Conservation (phyloP, 2,113 vertebrate species). For the Chaenogobius annularis region DNA sequence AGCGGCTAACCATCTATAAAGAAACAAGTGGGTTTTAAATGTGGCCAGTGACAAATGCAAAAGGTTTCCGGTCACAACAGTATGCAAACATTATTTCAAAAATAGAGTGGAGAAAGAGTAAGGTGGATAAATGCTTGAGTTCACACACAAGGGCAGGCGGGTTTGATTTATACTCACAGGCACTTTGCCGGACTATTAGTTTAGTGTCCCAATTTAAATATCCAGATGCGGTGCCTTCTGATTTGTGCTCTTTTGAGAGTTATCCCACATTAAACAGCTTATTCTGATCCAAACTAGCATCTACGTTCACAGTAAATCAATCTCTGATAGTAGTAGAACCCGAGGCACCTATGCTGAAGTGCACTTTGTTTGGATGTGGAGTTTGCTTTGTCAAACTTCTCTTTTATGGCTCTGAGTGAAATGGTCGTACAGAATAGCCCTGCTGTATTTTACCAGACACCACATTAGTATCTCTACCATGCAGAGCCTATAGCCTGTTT, state of each 20-base stretch:
- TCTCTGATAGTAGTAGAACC: slow-evolving; percentile 63
- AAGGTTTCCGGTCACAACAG: slow-evolving; percentile 28
- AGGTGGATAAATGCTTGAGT: slow-evolving; percentile 14
- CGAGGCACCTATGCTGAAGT: slow-evolving; percentile 85
- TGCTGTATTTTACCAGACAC: slow-evolving; percentile 44
- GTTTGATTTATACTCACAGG: slow-evolving; percentile 74
- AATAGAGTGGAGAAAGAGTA: slow-evolving; percentile 36
- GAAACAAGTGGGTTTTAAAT: slow-evolving; percentile 46
- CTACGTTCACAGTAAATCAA: slow-evolving; percentile 68
- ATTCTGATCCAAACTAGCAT: slow-evolving; percentile 61
- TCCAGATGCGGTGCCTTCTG: slow-evolving; percentile 42
- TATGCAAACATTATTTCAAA: slow-evolving; percentile 28
- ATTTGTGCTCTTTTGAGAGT: slow-evolving; percentile 75
- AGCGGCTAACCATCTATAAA: slow-evolving; percentile 68
- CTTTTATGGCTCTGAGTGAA: slow-evolving; percentile 72
- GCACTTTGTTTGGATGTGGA: slow-evolving; percentile 78
- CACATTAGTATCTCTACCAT: slow-evolving; percentile 61
- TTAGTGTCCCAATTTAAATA: slow-evolving; percentile 43
- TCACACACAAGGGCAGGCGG: slow-evolving; percentile 64
- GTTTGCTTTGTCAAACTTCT: slow-evolving; percentile 61
- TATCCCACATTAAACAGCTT: slow-evolving; percentile 39
- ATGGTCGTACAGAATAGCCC: slow-evolving; percentile 53
- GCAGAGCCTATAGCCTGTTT: slow-evolving; percentile 79
- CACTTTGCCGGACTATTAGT: slow-evolving; percentile 74
- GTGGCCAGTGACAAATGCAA: slow-evolving; percentile 46